These are phyloP conservation scores for Helicolenus hilgendorfi DNA, from an alignment of 2,797 vertebrate species.

Conservation along the genomic window DNA sequence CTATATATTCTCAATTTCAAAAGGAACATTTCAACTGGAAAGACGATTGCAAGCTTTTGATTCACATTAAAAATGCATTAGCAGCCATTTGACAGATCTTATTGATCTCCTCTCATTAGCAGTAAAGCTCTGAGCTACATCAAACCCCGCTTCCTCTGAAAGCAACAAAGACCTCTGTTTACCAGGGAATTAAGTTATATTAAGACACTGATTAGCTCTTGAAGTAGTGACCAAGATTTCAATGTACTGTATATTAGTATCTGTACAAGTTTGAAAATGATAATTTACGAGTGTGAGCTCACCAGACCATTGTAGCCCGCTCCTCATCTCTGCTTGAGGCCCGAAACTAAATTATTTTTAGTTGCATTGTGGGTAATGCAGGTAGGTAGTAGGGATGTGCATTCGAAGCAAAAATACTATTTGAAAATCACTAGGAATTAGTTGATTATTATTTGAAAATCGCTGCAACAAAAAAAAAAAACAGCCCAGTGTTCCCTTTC, in stretches of 20 bases:
- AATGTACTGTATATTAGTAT: too few relatives aligned
- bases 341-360: too few relatives aligned
- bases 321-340: too few relatives aligned
- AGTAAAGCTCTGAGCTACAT: not conserved
- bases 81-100: not conserved
- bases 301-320: too few relatives aligned
- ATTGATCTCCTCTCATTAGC: constrained; percentile 10
- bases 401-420: too few relatives aligned
- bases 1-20: not conserved
- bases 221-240: fast-evolving
- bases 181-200: not conserved
- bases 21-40: not conserved
- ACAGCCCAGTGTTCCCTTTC: too few relatives aligned
- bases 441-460: too few relatives aligned
- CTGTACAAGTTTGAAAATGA: not conserved
- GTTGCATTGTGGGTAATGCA: too few relatives aligned
- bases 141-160: not conserved
- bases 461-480: too few relatives aligned
- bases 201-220: not conserved
- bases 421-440: too few relatives aligned
- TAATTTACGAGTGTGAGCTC: too few relatives aligned
- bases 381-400: too few relatives aligned
- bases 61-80: not conserved
- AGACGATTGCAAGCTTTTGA: not conserved
- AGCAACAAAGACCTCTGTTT: not conserved